Base-by-base conservation (phyloP, 2,113 vertebrate genomes). In the Spheniscus mendiculus region DNA sequence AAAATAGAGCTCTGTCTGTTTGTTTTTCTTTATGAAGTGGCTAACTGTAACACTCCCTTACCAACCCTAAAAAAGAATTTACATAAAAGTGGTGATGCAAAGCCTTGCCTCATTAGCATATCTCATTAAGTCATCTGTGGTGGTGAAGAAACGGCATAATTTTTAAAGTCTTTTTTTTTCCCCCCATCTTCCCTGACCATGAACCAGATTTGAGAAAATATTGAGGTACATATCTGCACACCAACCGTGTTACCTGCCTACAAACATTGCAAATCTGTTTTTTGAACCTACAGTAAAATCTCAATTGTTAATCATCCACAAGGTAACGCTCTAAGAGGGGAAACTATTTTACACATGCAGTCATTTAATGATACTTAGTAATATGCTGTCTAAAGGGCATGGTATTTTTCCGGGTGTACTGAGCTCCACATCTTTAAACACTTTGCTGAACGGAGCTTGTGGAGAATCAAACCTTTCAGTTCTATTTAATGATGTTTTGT, bases 51-150 rank as follows among this genome's bases (percentile, higher is more conserved):
- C 91, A 74, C 69, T 95, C 83, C 97, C 72, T 74, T 27, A 91
- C 77, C 86, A 89, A 30, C 87, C 81, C 83, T 82, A 40, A 89
- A 78, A 89, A 91, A 67, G 86, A 92, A 89, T 91, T 87, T 87
- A 78, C 86, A 90, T 89, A 70, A 77, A 93, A 71, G n/a, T 10
- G 47, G 59, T 96, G 92, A 97, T 18, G 34, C 56, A 94, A 86
- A 59, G n/a, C 63, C 70, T 90, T 83, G 80, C 93, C 96, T 97
- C 49, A 32, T 50, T 44, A 29, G 50, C 16, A 7, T 71, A 44
- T 55, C 44, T 72, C 61, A 62, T 89, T 49, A 89, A 47, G 10
- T 93, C 86, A 52, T 38, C 19, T 3, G 9, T 8, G 12, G 13
- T 9, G 63, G 25, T 47, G 36, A 61, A 80, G 79, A 26, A 88